Base-by-base conservation (phyloP, 2,888 invertebrate species). In the Horisme vitalbata region DNA sequence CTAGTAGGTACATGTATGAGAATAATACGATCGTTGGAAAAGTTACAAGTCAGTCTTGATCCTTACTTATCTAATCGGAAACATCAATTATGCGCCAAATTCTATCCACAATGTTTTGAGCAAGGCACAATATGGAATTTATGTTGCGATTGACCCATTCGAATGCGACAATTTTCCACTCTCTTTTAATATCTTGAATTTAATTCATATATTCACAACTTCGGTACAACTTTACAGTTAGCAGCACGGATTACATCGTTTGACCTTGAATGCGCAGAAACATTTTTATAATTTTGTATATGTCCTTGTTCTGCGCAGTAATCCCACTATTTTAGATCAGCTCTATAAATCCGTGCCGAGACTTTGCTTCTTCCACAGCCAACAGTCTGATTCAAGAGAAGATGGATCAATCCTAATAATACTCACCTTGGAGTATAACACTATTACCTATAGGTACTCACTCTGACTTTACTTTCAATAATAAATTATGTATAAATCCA, bases 121-220 rank as follows among this genome's bases (percentile, higher is more conserved):
- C 56, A 59, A 59, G 58, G 58, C 58, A 59, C 58, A 46, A 49
- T 49, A 21, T 18, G 33, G 24, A 39, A 20, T 21, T 32, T 21
- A 14, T 30, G 11, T 18, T 43, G 1, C 6, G 45, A 38, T 33
- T 45, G 26, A 27, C 28, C 26, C 24, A 34, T 31, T 30, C 13
- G 9, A 35, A 14, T 23, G 32, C 33, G 10, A 12, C 36, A 23
- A 37, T 23, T 11, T 18, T 18, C 18, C 18, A 5, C 4, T 18
- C 18, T 5, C 18, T 26, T 24, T 23, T 14, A 14, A 23, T 27
- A 8, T 7, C 20, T 32, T 11, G 10, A 11, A 26, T 1, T 10
- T 11, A 10, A 26, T 6, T 1, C 4, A 2, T 8, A 8, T 9
- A 15, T 24, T 23, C 30, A 39, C 38, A 31, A 31, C 23, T 11